A percentile compares a stretch with the other conserved stretches of the same genome.
Evolutionary conservation across 2,113 vertebrate species (phyloP).

Genomic region (Hystrix brachyura): DNA sequence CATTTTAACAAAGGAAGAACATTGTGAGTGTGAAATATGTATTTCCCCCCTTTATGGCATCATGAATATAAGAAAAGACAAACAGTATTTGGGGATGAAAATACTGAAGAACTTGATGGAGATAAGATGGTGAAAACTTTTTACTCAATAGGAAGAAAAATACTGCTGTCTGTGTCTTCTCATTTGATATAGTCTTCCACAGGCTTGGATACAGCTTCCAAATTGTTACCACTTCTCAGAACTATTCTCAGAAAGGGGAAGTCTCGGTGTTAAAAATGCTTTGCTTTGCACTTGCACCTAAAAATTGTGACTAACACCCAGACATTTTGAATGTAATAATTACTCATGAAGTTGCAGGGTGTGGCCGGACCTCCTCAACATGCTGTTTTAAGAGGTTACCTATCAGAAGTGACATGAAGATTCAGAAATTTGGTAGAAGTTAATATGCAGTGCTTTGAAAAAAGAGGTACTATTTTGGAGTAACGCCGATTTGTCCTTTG

Average conservation of each 20-base stretch:
- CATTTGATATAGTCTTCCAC: background rate
- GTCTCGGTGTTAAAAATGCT: constrained; percentile 27
- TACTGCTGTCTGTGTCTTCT: background rate
- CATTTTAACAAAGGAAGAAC: background rate
- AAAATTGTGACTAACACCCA: background rate
- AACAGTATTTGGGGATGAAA: background rate
- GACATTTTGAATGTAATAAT: background rate
- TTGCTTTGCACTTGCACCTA: background rate
- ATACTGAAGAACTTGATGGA: background rate
- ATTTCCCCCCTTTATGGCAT: background rate
- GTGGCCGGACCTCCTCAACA: background rate
- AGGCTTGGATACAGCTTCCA: background rate
- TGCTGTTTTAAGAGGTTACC: background rate
- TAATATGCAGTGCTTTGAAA: background rate
- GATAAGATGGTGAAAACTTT: background rate
- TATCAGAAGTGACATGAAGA: background rate
- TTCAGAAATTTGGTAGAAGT: constrained; percentile 1
- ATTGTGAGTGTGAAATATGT: background rate
- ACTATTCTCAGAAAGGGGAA: constrained; percentile 64
- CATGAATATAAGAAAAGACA: background rate
- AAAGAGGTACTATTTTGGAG: background rate
- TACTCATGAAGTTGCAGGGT: background rate
- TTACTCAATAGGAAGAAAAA: background rate
- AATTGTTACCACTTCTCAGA: constrained; percentile 57
- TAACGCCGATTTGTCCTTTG: background rate